phyloP scores from a whole-genome alignment of 1,140 invertebrate species.

The Brachionus koreanus region DNA sequence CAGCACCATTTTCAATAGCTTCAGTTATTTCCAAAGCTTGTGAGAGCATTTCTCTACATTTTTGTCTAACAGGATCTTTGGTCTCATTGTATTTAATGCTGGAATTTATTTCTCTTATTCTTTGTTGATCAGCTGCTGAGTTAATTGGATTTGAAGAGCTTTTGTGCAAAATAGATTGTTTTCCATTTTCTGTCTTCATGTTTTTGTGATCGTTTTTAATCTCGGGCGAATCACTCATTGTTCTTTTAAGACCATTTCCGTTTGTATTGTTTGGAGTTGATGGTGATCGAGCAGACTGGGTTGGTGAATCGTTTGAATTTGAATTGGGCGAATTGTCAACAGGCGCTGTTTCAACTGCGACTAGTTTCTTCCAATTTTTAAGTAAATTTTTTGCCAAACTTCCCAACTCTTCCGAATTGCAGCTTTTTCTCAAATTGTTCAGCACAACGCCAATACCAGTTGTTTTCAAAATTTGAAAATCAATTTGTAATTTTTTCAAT shows the following conservation, averaged over 20 bases:
- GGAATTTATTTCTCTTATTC: conserved; percentile 47
- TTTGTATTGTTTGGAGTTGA: conserved; percentile 3
- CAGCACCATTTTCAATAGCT: conserved; percentile 59
- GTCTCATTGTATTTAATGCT: conserved; percentile 67
- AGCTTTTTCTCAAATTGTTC: conserved; percentile 90
- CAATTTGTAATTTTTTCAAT: neutral
- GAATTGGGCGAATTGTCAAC: neutral
- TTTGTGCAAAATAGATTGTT: conserved; percentile 45
- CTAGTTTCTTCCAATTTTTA: conserved; percentile 96
- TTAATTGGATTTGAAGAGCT: conserved; percentile 36
- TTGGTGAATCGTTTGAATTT: conserved; percentile 48
- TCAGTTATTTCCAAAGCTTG: conserved; percentile 67
- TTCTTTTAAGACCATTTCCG: conserved; percentile 46
- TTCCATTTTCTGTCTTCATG: conserved; percentile 36
- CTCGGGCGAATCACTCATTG: conserved; percentile 56
- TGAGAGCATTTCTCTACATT: conserved; percentile 82
- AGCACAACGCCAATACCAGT: conserved; percentile 98
- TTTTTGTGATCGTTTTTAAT: conserved; percentile 61
- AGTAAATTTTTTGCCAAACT: conserved; percentile 87
- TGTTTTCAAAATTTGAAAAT: conserved; percentile 62
- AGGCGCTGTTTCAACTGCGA: conserved; percentile 60
- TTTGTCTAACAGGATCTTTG: conserved; percentile 81
- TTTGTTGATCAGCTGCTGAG: neutral
- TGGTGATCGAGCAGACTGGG: conserved; percentile 46
- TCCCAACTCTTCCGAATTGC: conserved; percentile 89